These are phyloP conservation scores for Sorex araneus DNA, from an alignment of 2,113 vertebrate genomes.

Conservation along the genomic window DNA sequence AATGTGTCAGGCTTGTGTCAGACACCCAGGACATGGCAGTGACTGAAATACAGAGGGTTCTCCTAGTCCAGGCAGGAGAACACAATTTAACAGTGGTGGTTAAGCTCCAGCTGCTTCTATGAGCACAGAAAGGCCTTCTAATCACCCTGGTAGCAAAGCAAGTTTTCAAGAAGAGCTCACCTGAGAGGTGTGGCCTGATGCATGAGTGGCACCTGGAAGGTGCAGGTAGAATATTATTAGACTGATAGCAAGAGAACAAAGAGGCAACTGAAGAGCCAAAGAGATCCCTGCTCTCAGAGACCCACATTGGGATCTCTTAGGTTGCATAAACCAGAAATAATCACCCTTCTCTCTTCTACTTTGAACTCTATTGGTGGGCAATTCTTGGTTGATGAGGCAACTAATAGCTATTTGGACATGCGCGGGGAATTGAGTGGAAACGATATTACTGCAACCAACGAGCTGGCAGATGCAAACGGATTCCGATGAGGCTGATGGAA, in stretches of 20 bases:
- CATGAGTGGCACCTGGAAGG: neutral
- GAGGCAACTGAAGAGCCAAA: neutral
- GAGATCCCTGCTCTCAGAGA: neutral
- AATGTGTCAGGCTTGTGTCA: neutral
- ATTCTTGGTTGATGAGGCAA: neutral
- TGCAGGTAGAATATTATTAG: neutral
- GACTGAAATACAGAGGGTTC: neutral
- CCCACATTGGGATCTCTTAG: neutral
- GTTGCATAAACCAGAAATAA: neutral
- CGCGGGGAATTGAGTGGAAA: neutral
- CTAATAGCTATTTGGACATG: neutral
- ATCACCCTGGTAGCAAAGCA: neutral
- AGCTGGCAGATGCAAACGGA: neutral
- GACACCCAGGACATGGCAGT: neutral
- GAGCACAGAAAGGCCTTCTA: neutral
- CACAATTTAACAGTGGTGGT: neutral
- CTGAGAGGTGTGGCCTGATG: neutral
- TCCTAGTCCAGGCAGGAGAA: neutral
- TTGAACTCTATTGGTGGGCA: neutral
- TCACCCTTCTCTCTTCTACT: neutral
- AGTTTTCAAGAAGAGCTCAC: neutral
- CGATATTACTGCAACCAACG: neutral
- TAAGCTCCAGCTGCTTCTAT: neutral
- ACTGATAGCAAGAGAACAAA: neutral
- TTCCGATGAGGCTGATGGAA: neutral